phyloP scores from a whole-genome alignment of 1,140 invertebrate genomes.

The Macrostomum lignano region DNA sequence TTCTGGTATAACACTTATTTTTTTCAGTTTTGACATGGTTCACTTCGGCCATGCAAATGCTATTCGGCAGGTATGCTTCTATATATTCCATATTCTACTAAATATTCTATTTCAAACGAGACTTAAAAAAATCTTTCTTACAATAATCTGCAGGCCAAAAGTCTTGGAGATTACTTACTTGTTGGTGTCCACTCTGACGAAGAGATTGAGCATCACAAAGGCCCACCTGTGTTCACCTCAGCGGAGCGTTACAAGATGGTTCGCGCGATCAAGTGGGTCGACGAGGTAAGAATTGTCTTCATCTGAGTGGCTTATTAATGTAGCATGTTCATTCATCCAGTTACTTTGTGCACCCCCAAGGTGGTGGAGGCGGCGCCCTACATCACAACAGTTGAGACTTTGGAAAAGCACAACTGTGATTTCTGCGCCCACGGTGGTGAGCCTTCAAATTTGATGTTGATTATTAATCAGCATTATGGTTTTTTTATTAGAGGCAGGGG shows the following conservation, averaged over 20 bases:
- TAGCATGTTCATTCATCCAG: background rate
- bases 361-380: constrained; percentile 89
- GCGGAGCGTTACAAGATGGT: constrained; percentile 96
- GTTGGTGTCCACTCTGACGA: constrained; percentile 97
- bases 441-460: no score
- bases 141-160: no score
- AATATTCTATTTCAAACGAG: background rate
- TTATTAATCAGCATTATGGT: no score
- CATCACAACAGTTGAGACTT: constrained; percentile 75
- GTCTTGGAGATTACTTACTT: constrained; percentile 69
- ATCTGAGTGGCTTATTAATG: background rate
- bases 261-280: constrained; percentile 96
- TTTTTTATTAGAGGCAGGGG: no score
- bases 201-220: constrained; percentile 87
- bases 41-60: constrained; percentile 29
- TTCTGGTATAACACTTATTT: no score
- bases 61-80: constrained; percentile 17
- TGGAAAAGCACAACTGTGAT: constrained; percentile 82
- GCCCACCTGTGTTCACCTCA: constrained; percentile 84
- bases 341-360: constrained; percentile 6
- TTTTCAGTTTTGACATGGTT: constrained; percentile 26
- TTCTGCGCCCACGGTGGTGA: constrained; percentile 91
- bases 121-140: no score
- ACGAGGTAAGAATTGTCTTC: constrained; percentile 36
- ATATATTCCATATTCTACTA: background rate